Evolutionary conservation across 2,888 invertebrate species (phyloP).

Genomic region (Xiphydria camelus): DNA sequence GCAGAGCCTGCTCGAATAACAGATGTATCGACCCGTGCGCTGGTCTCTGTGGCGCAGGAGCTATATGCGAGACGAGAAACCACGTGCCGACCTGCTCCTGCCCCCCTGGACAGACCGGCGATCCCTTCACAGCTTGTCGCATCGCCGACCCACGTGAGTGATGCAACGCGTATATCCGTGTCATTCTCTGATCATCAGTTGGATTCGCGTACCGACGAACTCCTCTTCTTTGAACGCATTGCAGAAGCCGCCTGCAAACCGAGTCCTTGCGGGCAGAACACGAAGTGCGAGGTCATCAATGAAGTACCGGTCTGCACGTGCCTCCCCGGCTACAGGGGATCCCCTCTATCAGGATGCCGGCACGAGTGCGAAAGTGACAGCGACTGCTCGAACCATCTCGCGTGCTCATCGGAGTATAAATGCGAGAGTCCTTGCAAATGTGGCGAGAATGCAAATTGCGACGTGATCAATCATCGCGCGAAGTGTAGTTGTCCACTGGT

Average conservation of each 20-base stretch:
- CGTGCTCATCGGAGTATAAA: conserved; percentile 72
- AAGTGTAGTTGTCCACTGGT: conserved; percentile 80
- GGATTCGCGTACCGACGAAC: not conserved
- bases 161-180: too few species aligned
- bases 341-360: conserved; percentile 75
- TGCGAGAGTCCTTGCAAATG: conserved; percentile 81
- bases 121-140: conserved; percentile 74
- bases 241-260: conserved; percentile 83
- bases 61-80: conserved; percentile 76
- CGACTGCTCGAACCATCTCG: conserved; percentile 72
- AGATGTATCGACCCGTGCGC: conserved; percentile 80
- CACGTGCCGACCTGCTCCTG: conserved; percentile 81
- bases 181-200: not conserved
- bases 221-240: conserved; percentile 21
- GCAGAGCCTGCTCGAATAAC: conserved; percentile 74
- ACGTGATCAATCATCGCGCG: conserved; percentile 75
- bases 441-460: conserved; percentile 78
- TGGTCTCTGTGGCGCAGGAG: conserved; percentile 74
- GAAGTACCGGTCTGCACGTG: conserved; percentile 80
- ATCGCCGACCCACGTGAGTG: conserved; percentile 74
- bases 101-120: conserved; percentile 76
- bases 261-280: conserved; percentile 80
- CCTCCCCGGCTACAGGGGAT: conserved; percentile 74
- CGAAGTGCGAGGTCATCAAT: conserved; percentile 77
- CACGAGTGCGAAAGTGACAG: conserved; percentile 81